Evolutionary conservation across 1,140 invertebrate species (phyloP), one percentile per base, ranked within the genome.

Genomic region (Aricia agestis): DNA sequence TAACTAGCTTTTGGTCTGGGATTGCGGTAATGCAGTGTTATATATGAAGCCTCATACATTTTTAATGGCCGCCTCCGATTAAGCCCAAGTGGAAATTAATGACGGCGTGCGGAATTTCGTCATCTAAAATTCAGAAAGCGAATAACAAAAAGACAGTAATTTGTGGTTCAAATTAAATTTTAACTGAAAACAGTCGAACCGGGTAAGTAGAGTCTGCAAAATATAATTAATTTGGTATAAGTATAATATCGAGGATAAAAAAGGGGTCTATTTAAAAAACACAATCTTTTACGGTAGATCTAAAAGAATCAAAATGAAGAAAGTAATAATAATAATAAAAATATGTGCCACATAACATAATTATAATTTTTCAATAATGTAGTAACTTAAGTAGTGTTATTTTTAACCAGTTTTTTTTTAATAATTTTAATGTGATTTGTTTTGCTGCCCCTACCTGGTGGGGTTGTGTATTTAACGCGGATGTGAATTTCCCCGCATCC

Each of bases 381-480:
- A 36, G 9, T 7, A 36, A 36, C 5, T 32, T 10, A 45, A 45
- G 9, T 25, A 52, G 13, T 1, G 45, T 15, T 1, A 52, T 52
- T 13, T 13, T 52, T 13, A 52, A 25, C 25, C 0, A 25, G 1
- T 52, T 15, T 52, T 15, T 45, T 52, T 11, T 52, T 15, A 15
- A 52, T 11, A 52, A 52, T 52, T 52, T 13, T 13, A 15, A 52
- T 36, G 36, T 36, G 13, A 13, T 52, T 0, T 52, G 7, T 52
- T 52, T 15, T 52, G 45, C 45, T 15, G 45, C 10, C 17, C 1
- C 17, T 18, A 19, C n/a, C 5, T 19, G 18, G 81, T 69, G 78
- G 84, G 83, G 76, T 82, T 87, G 82, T 91, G 86, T 91, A 87
- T 91, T 91, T 89, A 87, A 89, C 87, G 89, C 87, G 86, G 86